Evolutionary conservation across 2,797 vertebrate genomes (phyloP).

Genomic region (Zalophus californianus): DNA sequence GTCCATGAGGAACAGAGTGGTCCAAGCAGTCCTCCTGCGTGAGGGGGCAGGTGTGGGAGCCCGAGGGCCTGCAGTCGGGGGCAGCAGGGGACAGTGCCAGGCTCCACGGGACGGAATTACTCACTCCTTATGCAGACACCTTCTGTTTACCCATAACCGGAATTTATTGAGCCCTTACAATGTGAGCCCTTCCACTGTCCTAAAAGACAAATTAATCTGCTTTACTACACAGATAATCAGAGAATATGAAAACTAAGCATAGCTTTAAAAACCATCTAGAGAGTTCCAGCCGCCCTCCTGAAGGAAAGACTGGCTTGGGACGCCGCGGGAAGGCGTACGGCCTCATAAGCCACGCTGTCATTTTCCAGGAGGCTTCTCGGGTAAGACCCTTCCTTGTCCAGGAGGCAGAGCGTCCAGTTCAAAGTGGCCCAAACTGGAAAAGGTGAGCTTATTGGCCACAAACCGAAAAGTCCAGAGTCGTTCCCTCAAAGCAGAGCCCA

Average conservation of each 20-base stretch:
- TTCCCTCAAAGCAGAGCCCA: not conserved
- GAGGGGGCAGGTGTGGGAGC: not conserved
- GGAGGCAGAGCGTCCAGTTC: not conserved
- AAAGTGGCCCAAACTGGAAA: not conserved
- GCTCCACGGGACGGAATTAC: accelerated
- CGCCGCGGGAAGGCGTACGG: accelerated
- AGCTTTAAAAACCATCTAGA: not conserved
- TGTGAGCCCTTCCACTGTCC: not conserved
- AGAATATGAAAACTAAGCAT: not conserved
- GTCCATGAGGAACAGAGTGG: not conserved
- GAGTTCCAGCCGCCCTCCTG: not conserved
- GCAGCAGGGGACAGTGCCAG: not conserved
- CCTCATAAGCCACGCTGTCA: accelerated
- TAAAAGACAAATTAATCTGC: conserved; percentile 41
- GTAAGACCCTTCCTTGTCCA: too few species aligned
- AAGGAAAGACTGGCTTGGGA: not conserved
- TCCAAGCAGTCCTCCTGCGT: not conserved
- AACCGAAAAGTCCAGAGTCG: not conserved
- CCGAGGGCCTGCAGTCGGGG: too few species aligned
- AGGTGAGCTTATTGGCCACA: too few species aligned
- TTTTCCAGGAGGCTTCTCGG: not conserved
- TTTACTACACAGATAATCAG: conserved; percentile 33
- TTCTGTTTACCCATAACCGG: not conserved
- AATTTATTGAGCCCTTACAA: not conserved
- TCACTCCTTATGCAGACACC: not conserved